These are phyloP conservation scores for Scomber colias DNA, from an alignment of 2,113 vertebrate species.

Conservation along the genomic window DNA sequence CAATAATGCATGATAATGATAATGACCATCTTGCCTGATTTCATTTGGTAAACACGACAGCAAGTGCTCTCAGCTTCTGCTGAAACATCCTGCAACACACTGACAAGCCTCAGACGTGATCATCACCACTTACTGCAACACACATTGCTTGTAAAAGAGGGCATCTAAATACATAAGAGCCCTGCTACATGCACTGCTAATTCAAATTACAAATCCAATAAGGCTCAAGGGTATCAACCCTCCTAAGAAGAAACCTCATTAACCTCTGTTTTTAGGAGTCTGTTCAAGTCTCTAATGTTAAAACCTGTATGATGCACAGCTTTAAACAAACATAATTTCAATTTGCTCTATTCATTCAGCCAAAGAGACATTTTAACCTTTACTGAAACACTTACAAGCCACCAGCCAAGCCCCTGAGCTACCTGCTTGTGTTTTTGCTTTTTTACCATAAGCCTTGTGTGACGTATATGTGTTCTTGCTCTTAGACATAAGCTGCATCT, in stretches of 20 bases:
- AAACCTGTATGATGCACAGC: conserved; percentile 37
- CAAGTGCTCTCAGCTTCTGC: conserved; percentile 65
- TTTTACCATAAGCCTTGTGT: conserved; percentile 3
- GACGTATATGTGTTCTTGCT: conserved; percentile 28
- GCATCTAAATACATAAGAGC: conserved; percentile 48
- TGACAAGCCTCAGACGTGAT: conserved; percentile 59
- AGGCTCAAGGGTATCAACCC: conserved; percentile 59
- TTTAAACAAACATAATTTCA: conserved; percentile 52
- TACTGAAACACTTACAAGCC: conserved; percentile 16
- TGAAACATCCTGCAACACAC: conserved; percentile 70
- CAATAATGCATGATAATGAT: conserved; percentile 75
- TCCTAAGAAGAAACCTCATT: conserved; percentile 53
- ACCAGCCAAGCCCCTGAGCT: conserved; percentile 5
- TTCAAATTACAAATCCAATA: conserved; percentile 71
- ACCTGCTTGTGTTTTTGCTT: conserved; percentile 9
- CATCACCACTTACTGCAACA: conserved; percentile 42
- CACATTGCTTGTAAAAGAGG: conserved; percentile 32
- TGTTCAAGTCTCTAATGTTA: conserved; percentile 37
- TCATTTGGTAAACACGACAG: conserved; percentile 73
- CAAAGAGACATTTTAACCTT: conserved; percentile 32
- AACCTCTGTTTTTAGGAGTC: conserved; percentile 56
- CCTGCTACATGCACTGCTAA: conserved; percentile 43
- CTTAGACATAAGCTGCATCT: conserved; percentile 35
- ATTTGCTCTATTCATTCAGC: conserved; percentile 20
- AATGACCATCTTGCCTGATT: conserved; percentile 75